Percentiles rank a stretch among this genome's conserved stretches.
phyloP scores from a whole-genome alignment of 2,888 invertebrate genomes.

The Microdon myrmicae region DNA sequence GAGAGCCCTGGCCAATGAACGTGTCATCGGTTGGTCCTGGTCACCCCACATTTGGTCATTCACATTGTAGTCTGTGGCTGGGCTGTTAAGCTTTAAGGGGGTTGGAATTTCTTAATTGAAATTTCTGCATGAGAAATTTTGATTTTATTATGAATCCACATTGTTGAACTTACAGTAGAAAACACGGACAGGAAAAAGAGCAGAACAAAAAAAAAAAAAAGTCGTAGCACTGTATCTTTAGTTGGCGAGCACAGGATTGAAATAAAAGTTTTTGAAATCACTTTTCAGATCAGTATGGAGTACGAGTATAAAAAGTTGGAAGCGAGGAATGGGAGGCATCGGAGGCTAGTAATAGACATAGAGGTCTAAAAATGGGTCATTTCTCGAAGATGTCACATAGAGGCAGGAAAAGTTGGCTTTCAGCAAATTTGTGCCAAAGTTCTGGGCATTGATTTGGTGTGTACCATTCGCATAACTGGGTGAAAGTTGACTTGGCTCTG shows the following conservation, averaged over 20 bases:
- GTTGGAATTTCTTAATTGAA: constrained; percentile 52
- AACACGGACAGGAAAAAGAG: constrained; percentile 3
- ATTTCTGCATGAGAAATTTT: constrained; percentile 50
- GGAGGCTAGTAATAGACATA: neutral
- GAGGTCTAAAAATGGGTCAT: constrained; percentile 28
- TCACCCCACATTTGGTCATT: neutral
- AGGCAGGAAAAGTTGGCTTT: constrained; percentile 30
- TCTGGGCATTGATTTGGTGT: neutral
- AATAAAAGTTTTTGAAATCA: constrained; percentile 24
- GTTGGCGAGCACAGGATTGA: constrained; percentile 25
- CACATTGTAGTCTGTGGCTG: neutral
- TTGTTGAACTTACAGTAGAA: constrained; percentile 26
- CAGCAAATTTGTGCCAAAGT: neutral
- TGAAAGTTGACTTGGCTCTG: constrained; percentile 15
- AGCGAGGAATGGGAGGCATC: neutral
- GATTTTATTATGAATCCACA: constrained; percentile 49
- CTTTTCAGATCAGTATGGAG: constrained; percentile 2
- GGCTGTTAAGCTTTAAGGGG: constrained; percentile 20
- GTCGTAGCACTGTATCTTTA: constrained; percentile 19
- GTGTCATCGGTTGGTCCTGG: constrained; percentile 40
- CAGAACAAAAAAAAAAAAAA: neutral
- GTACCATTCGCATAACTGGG: neutral
- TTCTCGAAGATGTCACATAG: constrained; percentile 22
- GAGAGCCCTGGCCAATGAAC: constrained; percentile 40
- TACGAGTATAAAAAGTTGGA: neutral